Conservation (phyloP, 2,113 vertebrate species). For the Ciconia maguari region DNA sequence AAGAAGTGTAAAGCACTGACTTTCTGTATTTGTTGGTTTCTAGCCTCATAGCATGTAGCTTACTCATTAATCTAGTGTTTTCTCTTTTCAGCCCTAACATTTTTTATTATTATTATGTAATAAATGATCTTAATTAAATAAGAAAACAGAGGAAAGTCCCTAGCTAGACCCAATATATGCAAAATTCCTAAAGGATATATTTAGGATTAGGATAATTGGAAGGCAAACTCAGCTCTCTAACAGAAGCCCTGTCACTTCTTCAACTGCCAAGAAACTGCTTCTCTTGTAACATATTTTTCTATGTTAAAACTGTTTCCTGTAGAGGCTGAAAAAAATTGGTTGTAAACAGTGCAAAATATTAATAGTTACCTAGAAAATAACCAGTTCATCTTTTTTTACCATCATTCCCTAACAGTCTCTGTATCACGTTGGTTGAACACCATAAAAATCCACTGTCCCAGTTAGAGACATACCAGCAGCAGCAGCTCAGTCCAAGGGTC, state of each 20-base stretch:
- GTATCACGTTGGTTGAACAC: neutral
- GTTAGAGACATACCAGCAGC: neutral
- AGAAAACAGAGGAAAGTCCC: neutral
- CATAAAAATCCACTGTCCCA: neutral
- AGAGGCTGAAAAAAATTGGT: neutral
- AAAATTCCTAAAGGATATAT: slow-evolving; percentile 46
- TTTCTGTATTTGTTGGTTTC: neutral
- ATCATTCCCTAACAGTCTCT: neutral
- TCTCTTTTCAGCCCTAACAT: neutral
- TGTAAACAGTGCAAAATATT: neutral
- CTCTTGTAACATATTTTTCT: slow-evolving; percentile 18
- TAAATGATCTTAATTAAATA: neutral
- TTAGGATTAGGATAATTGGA: slow-evolving; percentile 29
- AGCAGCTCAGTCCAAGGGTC: neutral
- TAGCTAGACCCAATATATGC: neutral
- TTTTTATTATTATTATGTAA: neutral
- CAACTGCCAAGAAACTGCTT: slow-evolving; percentile 40
- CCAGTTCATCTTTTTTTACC: neutral
- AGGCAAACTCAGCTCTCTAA: slow-evolving; percentile 41
- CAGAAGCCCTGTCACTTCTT: slow-evolving; percentile 43
- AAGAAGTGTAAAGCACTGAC: neutral
- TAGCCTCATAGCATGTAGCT: neutral
- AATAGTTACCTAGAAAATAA: neutral
- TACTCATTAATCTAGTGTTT: neutral
- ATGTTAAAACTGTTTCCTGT: neutral